These are phyloP conservation scores for Ditylenchus dipsaci DNA, from an alignment of 1,140 invertebrate species.

Conservation along the genomic window DNA sequence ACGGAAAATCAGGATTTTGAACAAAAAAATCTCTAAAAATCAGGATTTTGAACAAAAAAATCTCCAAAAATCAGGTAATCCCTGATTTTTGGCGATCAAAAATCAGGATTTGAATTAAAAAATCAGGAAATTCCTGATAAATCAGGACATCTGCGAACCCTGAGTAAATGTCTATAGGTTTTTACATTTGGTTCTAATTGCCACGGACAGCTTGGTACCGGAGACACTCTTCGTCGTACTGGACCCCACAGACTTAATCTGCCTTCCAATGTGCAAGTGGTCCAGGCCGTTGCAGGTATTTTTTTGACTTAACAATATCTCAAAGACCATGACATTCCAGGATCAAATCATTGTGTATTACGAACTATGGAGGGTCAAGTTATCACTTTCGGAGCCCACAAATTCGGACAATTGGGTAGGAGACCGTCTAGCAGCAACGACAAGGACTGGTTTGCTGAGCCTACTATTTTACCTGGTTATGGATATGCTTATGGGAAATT, in stretches of 20 bases:
- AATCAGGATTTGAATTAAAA: no score
- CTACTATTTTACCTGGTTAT: constrained; percentile 72
- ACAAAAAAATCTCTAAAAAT: no score
- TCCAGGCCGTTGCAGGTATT: constrained; percentile 69
- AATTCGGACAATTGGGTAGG: constrained; percentile 84
- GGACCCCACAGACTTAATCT: constrained; percentile 65
- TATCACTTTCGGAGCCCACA: constrained; percentile 84
- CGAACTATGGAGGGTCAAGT: constrained; percentile 83
- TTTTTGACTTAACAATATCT: neutral
- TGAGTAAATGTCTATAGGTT: constrained; percentile 71
- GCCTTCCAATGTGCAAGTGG: constrained; percentile 63
- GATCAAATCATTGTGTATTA: constrained; percentile 87
- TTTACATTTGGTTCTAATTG: constrained; percentile 80
- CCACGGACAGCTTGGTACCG: constrained; percentile 84
- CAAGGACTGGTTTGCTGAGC: constrained; percentile 74
- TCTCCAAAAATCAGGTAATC: no score
- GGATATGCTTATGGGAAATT: constrained; percentile 68
- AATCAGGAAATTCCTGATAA: no score
- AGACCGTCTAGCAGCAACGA: constrained; percentile 47
- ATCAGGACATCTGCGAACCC: no score
- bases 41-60: no score
- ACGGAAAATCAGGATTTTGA: no score
- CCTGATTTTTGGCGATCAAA: no score
- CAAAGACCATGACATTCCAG: constrained; percentile 63
- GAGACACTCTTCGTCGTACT: constrained; percentile 66